Evolutionary conservation across 2,113 vertebrate genomes (phyloP).

Genomic region (Ovibos moschatus): DNA sequence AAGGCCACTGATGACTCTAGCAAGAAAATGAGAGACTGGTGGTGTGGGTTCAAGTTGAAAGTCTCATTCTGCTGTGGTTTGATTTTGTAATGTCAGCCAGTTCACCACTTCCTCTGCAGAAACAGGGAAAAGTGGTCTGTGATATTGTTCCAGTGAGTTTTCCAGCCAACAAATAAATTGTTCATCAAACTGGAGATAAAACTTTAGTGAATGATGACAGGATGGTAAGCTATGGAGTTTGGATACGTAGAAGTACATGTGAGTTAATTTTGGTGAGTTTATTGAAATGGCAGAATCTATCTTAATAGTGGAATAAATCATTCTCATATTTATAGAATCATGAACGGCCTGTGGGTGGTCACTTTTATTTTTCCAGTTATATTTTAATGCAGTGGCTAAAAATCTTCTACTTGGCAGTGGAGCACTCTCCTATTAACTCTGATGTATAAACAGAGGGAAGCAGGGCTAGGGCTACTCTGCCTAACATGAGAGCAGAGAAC

Average conservation of each 20-base stretch:
- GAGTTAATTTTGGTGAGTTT: background rate
- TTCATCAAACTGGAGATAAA: conserved; percentile 1
- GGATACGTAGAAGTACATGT: background rate
- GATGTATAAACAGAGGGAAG: background rate
- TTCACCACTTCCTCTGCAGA: background rate
- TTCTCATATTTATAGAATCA: background rate
- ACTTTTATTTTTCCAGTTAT: conserved; percentile 2
- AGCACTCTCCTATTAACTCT: background rate
- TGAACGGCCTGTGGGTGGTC: background rate
- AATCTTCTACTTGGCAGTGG: background rate
- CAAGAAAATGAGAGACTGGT: background rate
- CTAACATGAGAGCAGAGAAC: background rate
- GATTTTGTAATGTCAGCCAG: background rate
- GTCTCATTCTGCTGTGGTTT: background rate
- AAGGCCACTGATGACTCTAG: background rate
- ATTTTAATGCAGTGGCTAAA: conserved; percentile 29
- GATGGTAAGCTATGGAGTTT: background rate
- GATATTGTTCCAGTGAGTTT: background rate
- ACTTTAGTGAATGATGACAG: background rate
- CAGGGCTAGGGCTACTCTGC: background rate
- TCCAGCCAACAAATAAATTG: background rate
- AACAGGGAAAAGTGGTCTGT: background rate
- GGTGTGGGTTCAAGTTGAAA: background rate
- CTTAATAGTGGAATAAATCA: conserved; percentile 11
- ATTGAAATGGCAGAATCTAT: background rate